Evolutionary conservation across 2,113 vertebrate species (phyloP), one percentile per base, ranked within the genome.

Genomic region (Mus spicilegus): DNA sequence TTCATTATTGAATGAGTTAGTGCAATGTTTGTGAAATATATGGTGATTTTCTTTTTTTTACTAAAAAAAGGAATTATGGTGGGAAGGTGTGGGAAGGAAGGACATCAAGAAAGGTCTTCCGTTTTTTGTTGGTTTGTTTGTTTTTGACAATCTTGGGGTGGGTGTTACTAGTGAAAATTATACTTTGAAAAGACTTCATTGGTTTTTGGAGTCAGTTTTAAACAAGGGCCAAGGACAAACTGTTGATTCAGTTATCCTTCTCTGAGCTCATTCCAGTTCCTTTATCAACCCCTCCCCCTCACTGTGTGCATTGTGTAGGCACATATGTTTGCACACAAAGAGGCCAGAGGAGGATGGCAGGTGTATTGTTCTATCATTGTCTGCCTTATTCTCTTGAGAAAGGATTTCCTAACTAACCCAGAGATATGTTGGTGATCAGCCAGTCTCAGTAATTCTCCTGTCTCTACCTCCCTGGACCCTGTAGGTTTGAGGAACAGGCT

Each of bases 171-270:
- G 28, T 88, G 58, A 90, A 96, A 76, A 78, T 19, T 73, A 13
- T 78, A 39, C 81, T 95, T 92, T 56, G 42, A 93, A 91, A 90
- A 89, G 80, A 28, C 13, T 73, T 49, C 65, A 3, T n/a, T 84
- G 73, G 58, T 80, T 78, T 94, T 63, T 80, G 73, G 85, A 91
- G 26, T 90, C 51, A 82, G 72, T 90, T 88, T n/a, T 58, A 49
- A 67, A 72, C 70, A 75, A 63, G 63, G 36, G 67, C 75, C 11
- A n/a, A 39, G 61, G 39, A 67, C 54, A 73, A 19, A 58, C 28
- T n/a, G 63, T 69, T 75, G 56, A 20, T 51, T 72, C 75, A 39
- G 7, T 85, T 92, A 67, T 73, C 7, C 56, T 86, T 88, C 51
- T 67, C 49, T n/a, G 46, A 80, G 20, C 8, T 95, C 39, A n/a